Evolutionary conservation across 2,888 invertebrate species (phyloP), one percentile per base, ranked within the genome.

Genomic region (Diarsia mendica): DNA sequence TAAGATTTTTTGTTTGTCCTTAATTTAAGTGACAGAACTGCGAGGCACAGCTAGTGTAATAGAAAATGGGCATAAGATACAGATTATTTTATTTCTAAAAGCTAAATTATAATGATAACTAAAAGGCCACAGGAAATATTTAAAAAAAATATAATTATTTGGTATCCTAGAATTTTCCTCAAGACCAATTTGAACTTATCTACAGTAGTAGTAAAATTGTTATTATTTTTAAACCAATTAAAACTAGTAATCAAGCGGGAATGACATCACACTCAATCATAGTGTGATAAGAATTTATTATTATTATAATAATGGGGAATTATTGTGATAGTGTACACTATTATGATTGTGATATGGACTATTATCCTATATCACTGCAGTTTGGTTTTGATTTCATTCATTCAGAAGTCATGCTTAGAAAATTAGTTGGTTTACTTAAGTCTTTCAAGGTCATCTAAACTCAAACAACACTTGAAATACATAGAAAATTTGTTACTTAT

Each of bases 211-310:
- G 23, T 68, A 33, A 63, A 66, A 51, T 58, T 69, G 66, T 79
- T 82, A 67, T 79, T 75, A 67, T 68, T 83, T 73, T 83, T 67
- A 67, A 61, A 67, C 64, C 70, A 81, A 75, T 81, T 79, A 77
- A 82, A 82, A 74, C 55, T 65, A 44, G 44, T 63, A 69, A 79
- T 79, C 64, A 55, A 53, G 60, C 23, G 0, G 39, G 61, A 73
- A 75, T 81, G 81, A 83, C 83, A 81, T 81, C 83, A 83, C 46
- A 75, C 23, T 81, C 74, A 61, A 79, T 83, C 83, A 83, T 55
- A 79, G 61, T 61, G 13, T 71, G 83, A 81, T 81, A 81, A 83
- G 83, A 75, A 79, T 67, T 65, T 76, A 72, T 60, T 53, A 60
- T 58, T 63, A 70, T 76, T 77, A 74, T 78, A 69, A 49, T 33